Base-by-base conservation (phyloP, 1,140 invertebrate genomes). In the Bombus fervidus region DNA sequence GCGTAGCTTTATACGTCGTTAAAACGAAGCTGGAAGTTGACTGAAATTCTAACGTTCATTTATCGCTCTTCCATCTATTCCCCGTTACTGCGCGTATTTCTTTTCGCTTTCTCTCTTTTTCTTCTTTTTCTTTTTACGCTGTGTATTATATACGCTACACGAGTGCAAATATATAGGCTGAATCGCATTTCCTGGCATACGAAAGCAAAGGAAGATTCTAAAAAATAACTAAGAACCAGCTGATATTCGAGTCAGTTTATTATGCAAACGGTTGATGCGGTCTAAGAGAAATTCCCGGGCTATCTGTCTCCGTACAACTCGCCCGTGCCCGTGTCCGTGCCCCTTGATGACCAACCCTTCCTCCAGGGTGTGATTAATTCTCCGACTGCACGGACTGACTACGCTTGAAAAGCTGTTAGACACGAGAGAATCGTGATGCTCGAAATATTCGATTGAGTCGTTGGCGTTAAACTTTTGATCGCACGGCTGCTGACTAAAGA, bases 341-440 rank as follows among this genome's bases (percentile, higher is more conserved):
- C 47, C 75, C 84, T 81, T 31, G 75, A 85, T 83, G 68, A 79
- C 69, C 71, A 73, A 77, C 75, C 74, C 77, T 74, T 78, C 59
- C 47, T 39, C 41, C 53, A 66, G 64, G 62, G 72, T 83, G 80
- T 80, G 88, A 90, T 87, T 89, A 89, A 90, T 89, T 85, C 87
- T 75, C 79, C 3, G 71, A 68, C 79, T 74, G 64, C 71, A 83
- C 75, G 76, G 76, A 71, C 64, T 62, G 76, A 71, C 64, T 73
- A 64, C 53, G 87, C 77, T 87, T 25, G 86, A 87, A 79, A 83
- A 77, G 47, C 75, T 79, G 75, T 59, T 59, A 47, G 75, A 87
- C 69, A 79, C 68, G 69, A 87, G 69, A 87, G 82, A 74, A 74
- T 64, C 71, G 71, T 28, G 71, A 80, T 85, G 79, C 59, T 57